phyloP scores from a whole-genome alignment of 2,797 vertebrate genomes.

The Paramormyrops hopkinsi region DNA sequence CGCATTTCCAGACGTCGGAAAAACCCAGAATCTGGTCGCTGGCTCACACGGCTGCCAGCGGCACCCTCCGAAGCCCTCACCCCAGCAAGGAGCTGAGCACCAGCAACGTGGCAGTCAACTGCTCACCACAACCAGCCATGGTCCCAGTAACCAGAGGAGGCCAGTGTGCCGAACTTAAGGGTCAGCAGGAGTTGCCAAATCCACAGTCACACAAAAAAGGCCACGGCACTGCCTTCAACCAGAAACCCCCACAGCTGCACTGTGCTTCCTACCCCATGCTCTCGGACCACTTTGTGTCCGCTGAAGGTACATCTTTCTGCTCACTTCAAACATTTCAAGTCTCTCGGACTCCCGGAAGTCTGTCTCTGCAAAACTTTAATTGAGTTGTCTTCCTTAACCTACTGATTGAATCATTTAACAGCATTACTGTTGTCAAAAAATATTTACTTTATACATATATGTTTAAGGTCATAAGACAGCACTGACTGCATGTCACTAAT shows the following conservation, averaged over 20 bases:
- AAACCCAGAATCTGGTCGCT: conserved; percentile 92
- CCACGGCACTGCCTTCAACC: conserved; percentile 65
- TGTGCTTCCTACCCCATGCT: conserved; percentile 67
- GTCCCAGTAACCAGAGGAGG: conserved; percentile 44
- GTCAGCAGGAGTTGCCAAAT: conserved; percentile 51
- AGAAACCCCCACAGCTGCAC: conserved; percentile 72
- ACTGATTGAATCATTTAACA: not conserved
- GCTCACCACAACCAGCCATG: conserved; percentile 57
- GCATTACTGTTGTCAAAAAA: not conserved
- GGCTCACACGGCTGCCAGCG: conserved; percentile 75
- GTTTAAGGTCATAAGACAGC: not conserved
- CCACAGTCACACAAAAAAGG: conserved; percentile 62
- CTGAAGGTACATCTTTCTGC: conserved; percentile 68
- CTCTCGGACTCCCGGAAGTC: not conserved
- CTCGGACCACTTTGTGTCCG: conserved; percentile 68
- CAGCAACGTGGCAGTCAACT: conserved; percentile 50
- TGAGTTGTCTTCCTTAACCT: not conserved
- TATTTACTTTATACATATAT: not conserved
- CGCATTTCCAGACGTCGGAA: conserved; percentile 66
- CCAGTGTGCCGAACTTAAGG: conserved; percentile 54
- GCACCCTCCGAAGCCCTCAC: conserved; percentile 55
- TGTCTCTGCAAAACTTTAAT: not conserved
- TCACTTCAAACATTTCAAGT: not conserved
- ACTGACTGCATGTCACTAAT: not conserved
- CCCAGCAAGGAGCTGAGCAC: conserved; percentile 54